Evolutionary conservation across 2,113 vertebrate species (phyloP).

Genomic region (Pseudorasbora parva): DNA sequence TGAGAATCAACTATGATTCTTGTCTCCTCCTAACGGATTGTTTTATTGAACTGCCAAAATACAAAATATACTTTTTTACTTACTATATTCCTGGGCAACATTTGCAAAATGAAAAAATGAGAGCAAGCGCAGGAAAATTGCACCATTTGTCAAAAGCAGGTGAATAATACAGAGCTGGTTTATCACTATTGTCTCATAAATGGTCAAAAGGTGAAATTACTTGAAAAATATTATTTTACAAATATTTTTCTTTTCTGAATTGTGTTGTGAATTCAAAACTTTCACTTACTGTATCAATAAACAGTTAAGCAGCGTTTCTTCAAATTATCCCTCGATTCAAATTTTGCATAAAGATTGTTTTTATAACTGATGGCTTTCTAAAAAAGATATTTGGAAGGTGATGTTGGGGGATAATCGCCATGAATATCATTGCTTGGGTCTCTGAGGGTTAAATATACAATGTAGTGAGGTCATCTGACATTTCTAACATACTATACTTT

Average conservation of each 20-base stretch:
- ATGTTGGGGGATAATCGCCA: too few relatives aligned
- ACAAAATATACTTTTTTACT: background rate
- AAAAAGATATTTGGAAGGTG: background rate
- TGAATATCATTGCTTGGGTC: background rate
- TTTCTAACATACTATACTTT: too few relatives aligned
- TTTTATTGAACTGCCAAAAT: background rate
- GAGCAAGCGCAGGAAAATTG: background rate
- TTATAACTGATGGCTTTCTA: background rate
- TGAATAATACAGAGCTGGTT: too few relatives aligned
- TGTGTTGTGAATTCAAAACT: too few relatives aligned
- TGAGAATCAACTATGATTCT: background rate
- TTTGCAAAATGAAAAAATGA: background rate
- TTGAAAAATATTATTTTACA: too few relatives aligned
- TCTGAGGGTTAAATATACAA: background rate
- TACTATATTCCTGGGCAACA: background rate
- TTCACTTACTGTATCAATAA: background rate
- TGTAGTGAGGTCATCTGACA: background rate
- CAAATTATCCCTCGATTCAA: background rate
- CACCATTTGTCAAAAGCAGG: too few relatives aligned
- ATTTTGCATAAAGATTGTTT: background rate
- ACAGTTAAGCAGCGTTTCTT: background rate
- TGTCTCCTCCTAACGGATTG: background rate
- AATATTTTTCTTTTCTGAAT: background rate
- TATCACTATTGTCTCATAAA: too few relatives aligned
- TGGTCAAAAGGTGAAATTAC: too few relatives aligned